phyloP scores from a whole-genome alignment of 2,797 vertebrate genomes.

The Buceros bicornis region DNA sequence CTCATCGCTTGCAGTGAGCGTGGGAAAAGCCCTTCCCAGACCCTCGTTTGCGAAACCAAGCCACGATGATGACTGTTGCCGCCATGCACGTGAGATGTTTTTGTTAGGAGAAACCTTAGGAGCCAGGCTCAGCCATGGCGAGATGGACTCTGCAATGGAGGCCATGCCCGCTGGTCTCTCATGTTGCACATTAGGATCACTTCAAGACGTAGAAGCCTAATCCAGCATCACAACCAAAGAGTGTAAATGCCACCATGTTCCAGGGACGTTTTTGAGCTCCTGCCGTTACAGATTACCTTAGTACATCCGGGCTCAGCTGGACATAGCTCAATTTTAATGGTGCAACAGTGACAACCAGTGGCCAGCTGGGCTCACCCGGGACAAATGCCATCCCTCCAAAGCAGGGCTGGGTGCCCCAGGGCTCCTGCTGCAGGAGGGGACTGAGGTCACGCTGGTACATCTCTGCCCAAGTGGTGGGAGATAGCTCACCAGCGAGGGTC shows the following conservation, averaged over 20 bases:
- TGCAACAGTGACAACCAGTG: constrained; percentile 65
- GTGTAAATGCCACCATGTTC: not conserved
- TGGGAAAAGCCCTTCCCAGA: too few species aligned
- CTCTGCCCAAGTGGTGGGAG: not conserved
- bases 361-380: not conserved
- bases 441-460: not conserved
- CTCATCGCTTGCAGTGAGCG: too few species aligned
- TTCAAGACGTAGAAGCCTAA: not conserved
- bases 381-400: not conserved
- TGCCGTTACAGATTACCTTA: not conserved
- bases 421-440: rapidly evolving
- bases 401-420: not conserved
- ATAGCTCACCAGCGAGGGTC: not conserved
- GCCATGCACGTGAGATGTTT: rapidly evolving
- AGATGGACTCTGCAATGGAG: not conserved
- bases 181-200: not conserved
- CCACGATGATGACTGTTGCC: not conserved
- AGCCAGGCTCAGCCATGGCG: not conserved
- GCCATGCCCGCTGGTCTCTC: rapidly evolving
- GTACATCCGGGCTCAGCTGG: not conserved
- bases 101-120: not conserved
- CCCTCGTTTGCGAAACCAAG: too few species aligned
- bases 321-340: not conserved
- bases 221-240: rapidly evolving
- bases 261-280: not conserved